Conservation (phyloP, 30 jellyfish, hydroid and myxozoan species). For the Aurelia aurita region DNA sequence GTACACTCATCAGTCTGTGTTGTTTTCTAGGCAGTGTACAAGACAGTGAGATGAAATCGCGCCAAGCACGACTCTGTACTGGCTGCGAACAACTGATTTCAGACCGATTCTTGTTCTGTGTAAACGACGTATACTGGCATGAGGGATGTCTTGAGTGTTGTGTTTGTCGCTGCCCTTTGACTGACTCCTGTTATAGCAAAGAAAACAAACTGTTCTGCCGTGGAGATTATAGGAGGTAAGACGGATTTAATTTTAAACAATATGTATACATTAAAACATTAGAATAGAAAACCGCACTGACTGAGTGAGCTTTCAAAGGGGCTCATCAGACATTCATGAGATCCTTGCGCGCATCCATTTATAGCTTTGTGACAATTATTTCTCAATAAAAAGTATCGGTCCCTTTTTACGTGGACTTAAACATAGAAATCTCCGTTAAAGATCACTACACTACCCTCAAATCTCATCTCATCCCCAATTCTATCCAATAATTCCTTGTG, state of each 20-base stretch:
- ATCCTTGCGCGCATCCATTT: neutral
- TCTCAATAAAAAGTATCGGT: too few relatives aligned
- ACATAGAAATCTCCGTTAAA: constrained; percentile 19
- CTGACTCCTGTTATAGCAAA: constrained; percentile 77
- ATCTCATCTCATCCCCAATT: constrained; percentile 34
- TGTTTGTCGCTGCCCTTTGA: constrained; percentile 71
- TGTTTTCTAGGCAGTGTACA: constrained; percentile 34
- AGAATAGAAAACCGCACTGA: constrained; percentile 27
- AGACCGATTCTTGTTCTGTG: constrained; percentile 67
- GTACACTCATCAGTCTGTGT: neutral
- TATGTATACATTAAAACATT: constrained; percentile 11
- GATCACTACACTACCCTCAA: constrained; percentile 3
- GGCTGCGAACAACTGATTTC: constrained; percentile 76
- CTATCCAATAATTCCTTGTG: constrained; percentile 19
- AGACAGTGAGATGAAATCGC: constrained; percentile 50
- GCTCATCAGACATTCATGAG: constrained; percentile 29
- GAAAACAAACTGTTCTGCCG: constrained; percentile 83
- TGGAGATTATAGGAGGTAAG: constrained; percentile 84
- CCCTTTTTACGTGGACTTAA: constrained; percentile 2
- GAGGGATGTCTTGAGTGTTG: constrained; percentile 85
- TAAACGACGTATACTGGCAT: constrained; percentile 88
- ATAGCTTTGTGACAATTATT: too few relatives aligned
- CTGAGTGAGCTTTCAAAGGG: constrained; percentile 25
- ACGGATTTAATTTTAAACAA: constrained; percentile 1
- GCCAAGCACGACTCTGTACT: constrained; percentile 63